These are phyloP conservation scores for Drosophila auraria DNA, from an alignment of 1,140 invertebrate genomes.

Conservation along the genomic window DNA sequence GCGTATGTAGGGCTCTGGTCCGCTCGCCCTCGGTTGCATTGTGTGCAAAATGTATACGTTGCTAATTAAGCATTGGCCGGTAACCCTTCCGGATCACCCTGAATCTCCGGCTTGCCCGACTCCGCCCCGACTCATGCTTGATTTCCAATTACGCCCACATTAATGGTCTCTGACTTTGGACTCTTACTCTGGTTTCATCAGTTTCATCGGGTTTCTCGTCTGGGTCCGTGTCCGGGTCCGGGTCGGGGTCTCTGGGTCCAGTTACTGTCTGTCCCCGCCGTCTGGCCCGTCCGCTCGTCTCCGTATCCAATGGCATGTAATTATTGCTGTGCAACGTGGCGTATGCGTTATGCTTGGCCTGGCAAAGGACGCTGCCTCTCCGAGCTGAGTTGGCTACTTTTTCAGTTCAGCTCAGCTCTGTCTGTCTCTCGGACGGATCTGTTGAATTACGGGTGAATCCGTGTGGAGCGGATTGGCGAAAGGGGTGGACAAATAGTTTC, in stretches of 20 bases:
- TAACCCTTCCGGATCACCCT: conserved; percentile 32
- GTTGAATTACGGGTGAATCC: conserved; percentile 38
- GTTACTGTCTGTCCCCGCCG: conserved; percentile 1
- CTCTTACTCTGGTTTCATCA: conserved; percentile 21
- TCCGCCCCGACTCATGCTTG: conserved; percentile 37
- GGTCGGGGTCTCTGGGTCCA: conserved; percentile 8
- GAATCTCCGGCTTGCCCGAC: conserved; percentile 3
- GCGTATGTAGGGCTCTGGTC: neutral
- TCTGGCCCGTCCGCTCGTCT: neutral
- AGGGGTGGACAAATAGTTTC: conserved; percentile 51
- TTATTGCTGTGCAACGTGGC: conserved; percentile 81
- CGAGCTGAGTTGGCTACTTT: conserved; percentile 35
- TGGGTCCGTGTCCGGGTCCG: conserved; percentile 9
- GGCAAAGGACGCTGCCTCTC: conserved; percentile 60
- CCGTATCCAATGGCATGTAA: conserved; percentile 80
- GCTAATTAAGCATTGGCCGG: conserved; percentile 75
- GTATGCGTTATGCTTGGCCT: conserved; percentile 78
- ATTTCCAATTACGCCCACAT: conserved; percentile 82
- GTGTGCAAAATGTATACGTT: conserved; percentile 81
- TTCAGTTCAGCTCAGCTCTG: conserved; percentile 22
- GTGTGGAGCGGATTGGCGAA: conserved; percentile 16
- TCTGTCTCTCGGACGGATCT: conserved; percentile 21
- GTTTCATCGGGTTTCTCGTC: conserved; percentile 15
- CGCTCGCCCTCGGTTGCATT: conserved; percentile 54
- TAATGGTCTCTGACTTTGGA: conserved; percentile 66